phyloP scores from a whole-genome alignment of 2,797 vertebrate genomes.

The Spea hammondii region DNA sequence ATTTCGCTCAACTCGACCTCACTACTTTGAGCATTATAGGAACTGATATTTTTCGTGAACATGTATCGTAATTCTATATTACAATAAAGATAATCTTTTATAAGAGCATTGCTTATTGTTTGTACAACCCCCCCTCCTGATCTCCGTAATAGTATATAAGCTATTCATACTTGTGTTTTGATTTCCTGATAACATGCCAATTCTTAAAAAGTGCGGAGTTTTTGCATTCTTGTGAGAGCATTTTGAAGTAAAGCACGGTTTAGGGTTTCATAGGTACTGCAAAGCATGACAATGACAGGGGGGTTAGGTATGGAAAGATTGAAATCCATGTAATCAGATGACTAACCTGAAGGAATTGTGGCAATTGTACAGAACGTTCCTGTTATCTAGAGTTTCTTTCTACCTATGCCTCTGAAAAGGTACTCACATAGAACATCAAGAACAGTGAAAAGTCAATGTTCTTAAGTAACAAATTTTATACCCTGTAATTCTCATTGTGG shows the following conservation, averaged over 20 bases:
- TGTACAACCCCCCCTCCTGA: not conserved
- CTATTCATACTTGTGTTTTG: not conserved
- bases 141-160: not conserved
- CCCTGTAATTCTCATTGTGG: constrained; percentile 47
- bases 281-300: constrained; percentile 13
- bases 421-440: constrained; percentile 38
- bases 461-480: constrained; percentile 45
- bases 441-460: constrained; percentile 37
- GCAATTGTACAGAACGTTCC: constrained; percentile 47
- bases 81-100: not conserved
- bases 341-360: constrained; percentile 1
- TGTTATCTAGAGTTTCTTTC: constrained; percentile 11
- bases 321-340: constrained; percentile 32
- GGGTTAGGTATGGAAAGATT: constrained; percentile 25
- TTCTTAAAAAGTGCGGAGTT: not conserved
- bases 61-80: not conserved
- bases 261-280: constrained; percentile 34
- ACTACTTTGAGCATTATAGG: no score
- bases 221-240: constrained; percentile 31
- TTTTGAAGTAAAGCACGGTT: constrained; percentile 7
- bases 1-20: no score
- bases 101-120: not conserved
- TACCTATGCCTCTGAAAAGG: constrained; percentile 42
- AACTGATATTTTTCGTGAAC: no score
- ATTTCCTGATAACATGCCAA: not conserved